These are phyloP conservation scores for Nansenia antarctica DNA, from an alignment of 2,113 vertebrate genomes.

Conservation along the genomic window DNA sequence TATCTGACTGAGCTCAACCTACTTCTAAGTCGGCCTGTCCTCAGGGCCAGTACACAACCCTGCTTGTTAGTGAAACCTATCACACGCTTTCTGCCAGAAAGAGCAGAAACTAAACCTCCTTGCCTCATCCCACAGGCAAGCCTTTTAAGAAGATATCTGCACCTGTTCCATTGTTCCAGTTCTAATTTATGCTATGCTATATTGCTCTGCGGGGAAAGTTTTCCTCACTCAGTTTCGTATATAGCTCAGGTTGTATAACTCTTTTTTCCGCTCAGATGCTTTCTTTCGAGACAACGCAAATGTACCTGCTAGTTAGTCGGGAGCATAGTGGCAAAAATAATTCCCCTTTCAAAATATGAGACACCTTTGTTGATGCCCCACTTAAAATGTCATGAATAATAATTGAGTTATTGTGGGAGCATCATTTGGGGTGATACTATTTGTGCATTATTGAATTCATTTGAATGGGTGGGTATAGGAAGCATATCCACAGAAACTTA, in stretches of 20 bases:
- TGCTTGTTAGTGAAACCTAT: conserved; percentile 61
- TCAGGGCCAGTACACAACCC: conserved; percentile 60
- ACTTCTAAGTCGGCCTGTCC: conserved; percentile 46
- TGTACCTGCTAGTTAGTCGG: conserved; percentile 60
- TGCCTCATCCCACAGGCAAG: conserved; percentile 45
- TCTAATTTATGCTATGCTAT: conserved; percentile 56
- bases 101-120: conserved; percentile 35
- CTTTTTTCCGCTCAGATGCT: conserved; percentile 40
- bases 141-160: conserved; percentile 30
- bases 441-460: not conserved
- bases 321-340: conserved; percentile 45
- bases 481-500: too few species aligned
- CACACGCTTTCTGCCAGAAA: conserved; percentile 46
- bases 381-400: conserved; percentile 61
- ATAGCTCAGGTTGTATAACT: conserved; percentile 17
- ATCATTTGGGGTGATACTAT: not conserved
- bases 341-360: conserved; percentile 47
- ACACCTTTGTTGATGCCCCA: conserved; percentile 45
- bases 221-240: conserved; percentile 50
- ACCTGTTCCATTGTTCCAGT: conserved; percentile 35
- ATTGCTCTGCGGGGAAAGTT: conserved; percentile 52
- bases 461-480: not conserved
- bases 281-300: conserved; percentile 52
- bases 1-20: conserved; percentile 51
- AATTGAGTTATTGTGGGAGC: not conserved